Base-by-base conservation (phyloP, 23 tunicate species). In the Aplidium turbinatum region DNA sequence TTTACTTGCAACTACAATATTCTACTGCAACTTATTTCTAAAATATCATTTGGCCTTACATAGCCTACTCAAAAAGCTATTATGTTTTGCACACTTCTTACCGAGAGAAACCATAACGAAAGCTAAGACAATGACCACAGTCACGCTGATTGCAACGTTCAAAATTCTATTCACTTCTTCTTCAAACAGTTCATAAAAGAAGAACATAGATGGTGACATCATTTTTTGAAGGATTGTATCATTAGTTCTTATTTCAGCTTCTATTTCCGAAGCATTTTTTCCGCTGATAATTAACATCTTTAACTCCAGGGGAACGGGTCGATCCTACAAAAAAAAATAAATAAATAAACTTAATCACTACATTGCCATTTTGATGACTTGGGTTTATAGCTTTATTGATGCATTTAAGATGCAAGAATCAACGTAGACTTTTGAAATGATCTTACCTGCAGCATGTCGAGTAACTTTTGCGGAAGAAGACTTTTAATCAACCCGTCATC, bases 71-170 rank as follows among this genome's bases (percentile, higher is more conserved):
- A n/a, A n/a, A n/a, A n/a, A n/a, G n/a, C n/a, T n/a, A n/a, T n/a
- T n/a, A n/a, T n/a, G n/a, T n/a, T n/a, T n/a, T n/a, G n/a, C n/a
- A n/a, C n/a, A n/a, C 4, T 47, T 58, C 81, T 90, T 51, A 83
- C 97, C 97, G 42, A 90, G 35, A 13, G 97, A 82, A 5, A 72
- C 65, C 97, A 90, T 90, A 30, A 89, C 85, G 55, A 69, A 69
- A 21, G 72, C 68, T 29, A 89, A 57, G 7, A 87, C 89, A 1
- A 82, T 60, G 2, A 89, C 62, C 9, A 86, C 31, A 2, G 61
- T 42, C 23, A 57, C 73, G 47, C 95, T 87, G 32, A 87, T 66
- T 11, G 82, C 95, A 28, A 55, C 54, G 35, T 87, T 87, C 20
- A 87, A 68, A 28, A 21, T 55, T 24, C 65, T 35, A 71, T 87